phyloP scores from a whole-genome alignment of 2,888 invertebrate species.

The Apodemia duryi region DNA sequence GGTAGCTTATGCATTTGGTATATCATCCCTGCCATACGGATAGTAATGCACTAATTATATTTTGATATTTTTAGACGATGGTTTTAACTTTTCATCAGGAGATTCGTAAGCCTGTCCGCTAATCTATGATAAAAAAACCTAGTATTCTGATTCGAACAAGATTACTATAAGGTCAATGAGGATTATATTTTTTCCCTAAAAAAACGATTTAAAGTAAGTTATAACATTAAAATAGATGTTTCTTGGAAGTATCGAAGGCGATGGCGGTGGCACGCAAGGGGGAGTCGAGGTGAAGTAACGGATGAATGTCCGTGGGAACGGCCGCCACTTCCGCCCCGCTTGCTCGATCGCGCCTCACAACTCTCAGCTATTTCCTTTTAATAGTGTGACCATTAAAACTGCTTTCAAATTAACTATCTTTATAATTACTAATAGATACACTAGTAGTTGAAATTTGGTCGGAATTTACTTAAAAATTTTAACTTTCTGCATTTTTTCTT shows the following conservation, averaged over 20 bases:
- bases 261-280: constrained; percentile 26
- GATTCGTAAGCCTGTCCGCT: too few relatives aligned
- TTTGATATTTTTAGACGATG: too few relatives aligned
- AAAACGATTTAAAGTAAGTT: background rate
- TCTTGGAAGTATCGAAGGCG: constrained; percentile 28
- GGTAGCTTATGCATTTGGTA: too few relatives aligned
- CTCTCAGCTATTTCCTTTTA: constrained; percentile 73
- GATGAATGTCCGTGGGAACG: constrained; percentile 78
- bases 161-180: too few relatives aligned
- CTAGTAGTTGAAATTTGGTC: background rate
- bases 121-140: too few relatives aligned
- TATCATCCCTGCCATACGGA: too few relatives aligned
- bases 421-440: background rate
- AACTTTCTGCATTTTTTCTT: too few relatives aligned
- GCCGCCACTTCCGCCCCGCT: constrained; percentile 70
- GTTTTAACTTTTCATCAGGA: too few relatives aligned
- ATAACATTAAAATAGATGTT: constrained; percentile 5
- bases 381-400: constrained; percentile 24
- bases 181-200: background rate
- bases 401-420: background rate
- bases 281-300: constrained; percentile 69
- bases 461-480: background rate
- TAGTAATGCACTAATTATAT: too few relatives aligned
- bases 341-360: constrained; percentile 55
- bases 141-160: too few relatives aligned